These are phyloP conservation scores for Anisognathus igniventris DNA, from an alignment of 2,797 vertebrate genomes.

Conservation along the genomic window DNA sequence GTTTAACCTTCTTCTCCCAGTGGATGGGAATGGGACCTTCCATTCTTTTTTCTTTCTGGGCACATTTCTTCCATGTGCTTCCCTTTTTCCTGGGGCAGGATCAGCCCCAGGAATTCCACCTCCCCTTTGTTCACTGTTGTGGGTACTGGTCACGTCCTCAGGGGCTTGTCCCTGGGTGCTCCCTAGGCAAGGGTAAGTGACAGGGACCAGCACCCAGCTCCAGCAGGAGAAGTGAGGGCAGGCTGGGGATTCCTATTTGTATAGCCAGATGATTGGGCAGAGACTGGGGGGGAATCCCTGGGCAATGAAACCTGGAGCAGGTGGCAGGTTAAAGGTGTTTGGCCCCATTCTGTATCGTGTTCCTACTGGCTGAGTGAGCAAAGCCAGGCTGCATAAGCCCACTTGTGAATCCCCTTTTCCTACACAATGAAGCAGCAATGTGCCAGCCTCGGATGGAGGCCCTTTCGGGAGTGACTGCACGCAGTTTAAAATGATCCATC, in stretches of 20 bases:
- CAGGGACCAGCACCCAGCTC: background rate
- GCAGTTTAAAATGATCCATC: background rate
- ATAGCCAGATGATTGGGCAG: background rate
- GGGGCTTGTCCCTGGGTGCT: background rate
- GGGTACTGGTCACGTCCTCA: background rate
- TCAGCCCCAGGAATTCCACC: background rate
- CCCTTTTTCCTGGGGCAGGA: background rate
- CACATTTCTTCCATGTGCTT: background rate
- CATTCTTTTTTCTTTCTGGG: background rate
- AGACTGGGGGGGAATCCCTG: background rate
- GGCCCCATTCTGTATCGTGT: background rate
- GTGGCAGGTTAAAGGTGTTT: background rate
- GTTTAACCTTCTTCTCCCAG: conserved; percentile 36
- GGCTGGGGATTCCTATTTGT: accelerated
- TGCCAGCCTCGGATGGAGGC: background rate
- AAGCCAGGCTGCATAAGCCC: background rate
- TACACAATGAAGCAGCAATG: background rate
- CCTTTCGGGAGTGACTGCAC: background rate
- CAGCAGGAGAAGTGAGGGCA: background rate
- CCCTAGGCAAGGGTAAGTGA: background rate
- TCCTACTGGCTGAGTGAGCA: background rate
- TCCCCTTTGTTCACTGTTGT: background rate
- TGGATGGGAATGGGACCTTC: background rate
- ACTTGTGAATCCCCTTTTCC: background rate
- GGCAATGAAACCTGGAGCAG: background rate